Evolutionary conservation across 1,140 invertebrate genomes (phyloP), one percentile per base, ranked within the genome.

Genomic region (Lanistes nyassanus): DNA sequence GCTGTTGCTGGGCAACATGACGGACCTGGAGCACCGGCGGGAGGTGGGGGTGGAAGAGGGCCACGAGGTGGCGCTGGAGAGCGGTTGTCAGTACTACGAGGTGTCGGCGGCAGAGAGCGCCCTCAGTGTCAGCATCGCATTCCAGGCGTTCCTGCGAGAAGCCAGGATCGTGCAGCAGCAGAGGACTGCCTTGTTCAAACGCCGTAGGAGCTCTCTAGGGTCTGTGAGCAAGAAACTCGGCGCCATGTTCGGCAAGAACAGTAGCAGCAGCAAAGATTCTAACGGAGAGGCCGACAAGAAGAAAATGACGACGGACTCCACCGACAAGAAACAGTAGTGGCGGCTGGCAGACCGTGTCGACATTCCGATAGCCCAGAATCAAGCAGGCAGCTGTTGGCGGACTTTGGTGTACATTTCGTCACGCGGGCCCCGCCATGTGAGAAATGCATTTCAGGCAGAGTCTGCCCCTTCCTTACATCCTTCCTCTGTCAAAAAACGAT

Each of bases 11-110:
- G 94, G 93, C 66, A 96, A 95, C 89, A 95, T 95, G 90, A 89
- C 93, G 80, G 94, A 95, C 91, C 91, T 96, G 83, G 94, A 95
- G 89, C 94, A 95, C 90, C 92, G 92, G 85, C 94, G 94, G 84
- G 91, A 92, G 86, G 93, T 95, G 2, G 93, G 92, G 83, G 93
- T 95, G 16, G 94, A 94, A 82, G 94, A 94, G 80, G 95, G 94
- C 26, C 94, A 95, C 82, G 94, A 95, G 85, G 81, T 95, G 53
- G 94, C 94, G 0, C 86, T 95, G 67, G 91, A 93, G 66, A 94
- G 93, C 83, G 93, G 94, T 23, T 95, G 94, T 85, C 94, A 94
- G 84, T 95, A 95, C 87, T 95, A 94, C 87, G 94, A 95, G 88
- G 94, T 96, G 74, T 95, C 94, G 68, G 94, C 94, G 21, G 94